These are phyloP conservation scores for Pararge aegeria DNA, from an alignment of 1,140 invertebrate genomes.

Conservation along the genomic window DNA sequence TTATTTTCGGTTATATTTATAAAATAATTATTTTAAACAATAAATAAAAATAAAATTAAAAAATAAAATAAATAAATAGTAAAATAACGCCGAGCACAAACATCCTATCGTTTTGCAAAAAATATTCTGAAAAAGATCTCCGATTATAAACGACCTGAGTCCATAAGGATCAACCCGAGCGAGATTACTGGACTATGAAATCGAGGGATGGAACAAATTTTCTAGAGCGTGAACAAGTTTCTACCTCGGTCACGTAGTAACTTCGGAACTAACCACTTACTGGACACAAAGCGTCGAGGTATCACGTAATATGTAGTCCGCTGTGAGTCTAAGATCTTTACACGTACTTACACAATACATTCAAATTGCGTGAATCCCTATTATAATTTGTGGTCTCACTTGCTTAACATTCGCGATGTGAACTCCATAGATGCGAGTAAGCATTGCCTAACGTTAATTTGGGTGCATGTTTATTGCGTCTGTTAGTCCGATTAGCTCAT, in stretches of 20 bases:
- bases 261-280: conserved; percentile 22
- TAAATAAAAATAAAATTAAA: too few species aligned
- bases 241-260: conserved; percentile 22
- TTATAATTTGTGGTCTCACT: background rate
- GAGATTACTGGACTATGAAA: conserved; percentile 17
- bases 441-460: too few species aligned
- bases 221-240: conserved; percentile 15
- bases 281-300: conserved; percentile 14
- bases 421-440: too few species aligned
- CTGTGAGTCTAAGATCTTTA: conserved; percentile 12
- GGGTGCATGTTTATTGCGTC: too few species aligned
- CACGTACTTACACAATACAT: background rate
- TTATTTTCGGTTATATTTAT: too few species aligned
- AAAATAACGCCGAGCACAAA: too few species aligned
- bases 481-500: too few species aligned
- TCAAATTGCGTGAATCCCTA: background rate
- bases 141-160: background rate
- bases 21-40: too few species aligned
- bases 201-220: conserved; percentile 13
- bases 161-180: conserved; percentile 2
- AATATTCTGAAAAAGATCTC: too few species aligned
- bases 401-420: too few species aligned
- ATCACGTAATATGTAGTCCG: conserved; percentile 19
- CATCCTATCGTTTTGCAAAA: too few species aligned
- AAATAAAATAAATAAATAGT: background rate